These are phyloP conservation scores for Sandelia bainsii DNA, from an alignment of 2,797 vertebrate species.

Conservation along the genomic window DNA sequence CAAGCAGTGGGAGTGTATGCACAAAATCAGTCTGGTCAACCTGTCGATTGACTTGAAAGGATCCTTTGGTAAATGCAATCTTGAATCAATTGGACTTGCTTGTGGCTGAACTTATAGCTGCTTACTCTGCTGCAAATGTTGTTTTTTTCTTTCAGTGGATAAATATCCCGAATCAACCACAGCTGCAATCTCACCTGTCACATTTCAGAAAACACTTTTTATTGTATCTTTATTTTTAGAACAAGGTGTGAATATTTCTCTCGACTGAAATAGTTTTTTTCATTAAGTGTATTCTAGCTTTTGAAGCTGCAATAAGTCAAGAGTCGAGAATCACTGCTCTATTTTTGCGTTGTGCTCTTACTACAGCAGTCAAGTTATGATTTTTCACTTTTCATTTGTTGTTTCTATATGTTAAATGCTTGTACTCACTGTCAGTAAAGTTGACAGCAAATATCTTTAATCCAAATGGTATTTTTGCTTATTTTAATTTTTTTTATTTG, in stretches of 20 bases:
- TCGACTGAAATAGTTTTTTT: constrained; percentile 13
- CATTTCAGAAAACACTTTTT: constrained; percentile 39
- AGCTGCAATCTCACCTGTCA: background rate
- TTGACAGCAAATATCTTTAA: background rate
- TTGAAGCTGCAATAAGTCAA: constrained; percentile 31
- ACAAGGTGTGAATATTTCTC: constrained; percentile 27
- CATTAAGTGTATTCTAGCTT: background rate
- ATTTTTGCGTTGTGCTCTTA: constrained; percentile 13
- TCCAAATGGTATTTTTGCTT: background rate
- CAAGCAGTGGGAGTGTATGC: constrained; percentile 20
- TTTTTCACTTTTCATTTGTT: background rate
- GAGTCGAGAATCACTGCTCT: constrained; percentile 20
- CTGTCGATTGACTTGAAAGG: constrained; percentile 49
- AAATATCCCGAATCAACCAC: constrained; percentile 41
- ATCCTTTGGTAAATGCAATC: constrained; percentile 48
- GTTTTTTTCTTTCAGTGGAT: constrained; percentile 25
- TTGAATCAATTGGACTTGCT: constrained; percentile 47
- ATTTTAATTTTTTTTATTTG: background rate
- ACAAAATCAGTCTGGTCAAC: constrained; percentile 32
- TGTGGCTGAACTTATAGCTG: constrained; percentile 50
- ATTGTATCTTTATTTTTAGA: constrained; percentile 23
- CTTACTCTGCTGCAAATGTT: constrained; percentile 21
- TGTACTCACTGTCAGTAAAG: background rate
- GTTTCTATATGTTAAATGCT: background rate
- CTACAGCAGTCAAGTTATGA: background rate